These are phyloP conservation scores for Uropetala carovei DNA, from an alignment of 2,888 invertebrate species.

Conservation along the genomic window DNA sequence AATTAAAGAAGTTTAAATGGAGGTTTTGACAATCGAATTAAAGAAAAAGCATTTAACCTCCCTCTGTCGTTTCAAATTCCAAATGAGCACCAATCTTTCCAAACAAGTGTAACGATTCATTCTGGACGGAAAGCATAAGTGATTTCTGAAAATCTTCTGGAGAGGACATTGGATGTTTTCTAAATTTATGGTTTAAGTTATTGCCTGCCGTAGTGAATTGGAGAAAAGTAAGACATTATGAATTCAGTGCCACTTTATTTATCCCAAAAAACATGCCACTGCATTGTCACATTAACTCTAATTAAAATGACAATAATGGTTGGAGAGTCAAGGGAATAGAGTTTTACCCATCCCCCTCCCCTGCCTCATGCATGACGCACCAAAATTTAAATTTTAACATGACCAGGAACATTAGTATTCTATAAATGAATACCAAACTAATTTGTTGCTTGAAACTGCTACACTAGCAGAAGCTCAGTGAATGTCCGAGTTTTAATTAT, in stretches of 20 bases:
- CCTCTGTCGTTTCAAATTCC: not conserved
- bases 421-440: slow-evolving; percentile 40
- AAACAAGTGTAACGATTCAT: not conserved
- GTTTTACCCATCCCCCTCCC: slow-evolving; percentile 55
- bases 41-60: slow-evolving; percentile 37
- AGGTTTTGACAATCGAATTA: slow-evolving; percentile 49
- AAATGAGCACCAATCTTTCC: slow-evolving; percentile 33
- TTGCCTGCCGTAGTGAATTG: slow-evolving; percentile 1
- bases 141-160: not conserved
- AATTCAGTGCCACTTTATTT: slow-evolving; percentile 47
- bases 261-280: slow-evolving; percentile 19
- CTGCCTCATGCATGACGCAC: slow-evolving; percentile 50
- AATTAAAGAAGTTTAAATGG: not conserved
- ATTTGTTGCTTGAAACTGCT: slow-evolving; percentile 60
- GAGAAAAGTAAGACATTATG: slow-evolving; percentile 33
- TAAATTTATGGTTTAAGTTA: slow-evolving; percentile 8
- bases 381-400: slow-evolving; percentile 48
- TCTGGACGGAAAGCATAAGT: not conserved
- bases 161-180: not conserved
- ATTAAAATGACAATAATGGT: slow-evolving; percentile 63
- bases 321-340: slow-evolving; percentile 60
- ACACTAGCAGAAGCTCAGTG: slow-evolving; percentile 42
- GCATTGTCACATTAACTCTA: slow-evolving; percentile 57
- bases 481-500: slow-evolving; percentile 24
- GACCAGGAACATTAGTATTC: slow-evolving; percentile 58